phyloP scores from a whole-genome alignment of 1,140 invertebrate genomes.

The Bilobella aurantiaca region DNA sequence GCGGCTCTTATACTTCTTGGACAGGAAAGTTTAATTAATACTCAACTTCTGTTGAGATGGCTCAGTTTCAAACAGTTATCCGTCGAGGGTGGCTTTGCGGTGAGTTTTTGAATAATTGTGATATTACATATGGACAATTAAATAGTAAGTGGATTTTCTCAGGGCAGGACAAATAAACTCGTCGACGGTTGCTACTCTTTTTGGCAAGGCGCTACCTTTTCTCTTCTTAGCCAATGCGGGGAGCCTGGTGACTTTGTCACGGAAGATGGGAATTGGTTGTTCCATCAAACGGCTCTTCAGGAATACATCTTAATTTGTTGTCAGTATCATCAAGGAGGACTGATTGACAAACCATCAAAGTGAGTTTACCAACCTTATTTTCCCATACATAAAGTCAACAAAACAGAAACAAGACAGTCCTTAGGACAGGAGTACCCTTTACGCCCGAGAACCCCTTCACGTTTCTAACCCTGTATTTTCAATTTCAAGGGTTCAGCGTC shows the following conservation, averaged over 20 bases:
- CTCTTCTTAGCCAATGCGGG: slow-evolving; percentile 42
- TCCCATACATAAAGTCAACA: too few species aligned
- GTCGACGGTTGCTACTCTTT: slow-evolving; percentile 98
- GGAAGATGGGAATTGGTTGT: slow-evolving; percentile 50
- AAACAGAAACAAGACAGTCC: too few species aligned
- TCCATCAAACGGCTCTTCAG: slow-evolving; percentile 76
- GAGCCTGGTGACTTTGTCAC: neutral
- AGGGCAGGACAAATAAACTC: slow-evolving; percentile 90
- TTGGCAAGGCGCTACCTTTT: slow-evolving; percentile 91
- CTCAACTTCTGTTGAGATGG: slow-evolving; percentile 70
- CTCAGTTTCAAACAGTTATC: slow-evolving; percentile 77
- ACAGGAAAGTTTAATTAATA: slow-evolving; percentile 65
- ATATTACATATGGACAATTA: slow-evolving; percentile 22
- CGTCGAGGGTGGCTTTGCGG: slow-evolving; percentile 80
- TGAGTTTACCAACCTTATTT: slow-evolving; percentile 44
- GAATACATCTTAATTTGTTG: slow-evolving; percentile 91
- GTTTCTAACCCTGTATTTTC: too few species aligned
- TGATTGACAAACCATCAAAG: slow-evolving; percentile 93
- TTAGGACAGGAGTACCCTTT: too few species aligned
- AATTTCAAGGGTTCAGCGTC: too few species aligned
- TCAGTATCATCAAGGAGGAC: slow-evolving; percentile 75
- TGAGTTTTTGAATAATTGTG: slow-evolving; percentile 5
- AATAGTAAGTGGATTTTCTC: slow-evolving; percentile 37
- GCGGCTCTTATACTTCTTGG: slow-evolving; percentile 74
- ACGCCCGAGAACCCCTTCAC: too few species aligned